Percentiles rank a stretch among this genome's conserved stretches.
These are phyloP conservation scores for Tetrax tetrax DNA, from an alignment of 2,113 vertebrate genomes.

Conservation along the genomic window DNA sequence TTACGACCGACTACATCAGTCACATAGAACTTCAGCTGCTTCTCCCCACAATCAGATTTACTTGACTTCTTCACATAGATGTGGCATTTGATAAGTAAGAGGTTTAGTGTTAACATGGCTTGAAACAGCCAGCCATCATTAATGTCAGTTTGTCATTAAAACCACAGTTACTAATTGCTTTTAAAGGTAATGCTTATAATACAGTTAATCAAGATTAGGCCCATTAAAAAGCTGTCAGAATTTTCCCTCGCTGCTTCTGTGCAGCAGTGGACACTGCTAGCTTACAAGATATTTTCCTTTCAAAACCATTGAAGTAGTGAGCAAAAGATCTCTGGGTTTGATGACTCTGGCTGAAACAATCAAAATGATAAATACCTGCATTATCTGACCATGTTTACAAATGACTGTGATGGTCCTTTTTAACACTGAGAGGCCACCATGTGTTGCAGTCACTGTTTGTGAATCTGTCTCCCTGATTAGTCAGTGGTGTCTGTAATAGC, in stretches of 20 bases:
- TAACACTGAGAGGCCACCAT: conserved; percentile 65
- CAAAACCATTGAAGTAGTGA: not conserved
- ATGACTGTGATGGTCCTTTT: conserved; percentile 56
- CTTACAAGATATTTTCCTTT: not conserved
- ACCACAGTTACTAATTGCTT: not conserved
- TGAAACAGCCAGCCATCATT: not conserved
- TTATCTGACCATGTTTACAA: conserved; percentile 73
- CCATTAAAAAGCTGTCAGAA: not conserved
- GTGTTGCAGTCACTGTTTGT: conserved; percentile 66
- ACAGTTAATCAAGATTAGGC: not conserved
- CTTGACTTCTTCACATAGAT: not conserved
- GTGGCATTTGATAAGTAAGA: not conserved
- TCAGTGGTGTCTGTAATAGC: conserved; percentile 67
- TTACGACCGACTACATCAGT: not conserved
- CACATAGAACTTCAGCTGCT: not conserved
- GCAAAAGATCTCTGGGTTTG: conserved; percentile 14
- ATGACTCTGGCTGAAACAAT: conserved; percentile 33
- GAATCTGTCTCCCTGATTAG: conserved; percentile 75
- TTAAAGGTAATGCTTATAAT: not conserved
- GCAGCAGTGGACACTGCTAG: not conserved
- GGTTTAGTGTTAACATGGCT: not conserved
- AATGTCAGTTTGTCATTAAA: not conserved
- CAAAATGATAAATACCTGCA: conserved; percentile 63
- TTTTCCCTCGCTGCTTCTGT: not conserved
- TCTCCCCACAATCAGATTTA: not conserved